Evolutionary conservation across 2,113 vertebrate species (phyloP), one percentile per base, ranked within the genome.

Genomic region (Lanius ludovicianus): DNA sequence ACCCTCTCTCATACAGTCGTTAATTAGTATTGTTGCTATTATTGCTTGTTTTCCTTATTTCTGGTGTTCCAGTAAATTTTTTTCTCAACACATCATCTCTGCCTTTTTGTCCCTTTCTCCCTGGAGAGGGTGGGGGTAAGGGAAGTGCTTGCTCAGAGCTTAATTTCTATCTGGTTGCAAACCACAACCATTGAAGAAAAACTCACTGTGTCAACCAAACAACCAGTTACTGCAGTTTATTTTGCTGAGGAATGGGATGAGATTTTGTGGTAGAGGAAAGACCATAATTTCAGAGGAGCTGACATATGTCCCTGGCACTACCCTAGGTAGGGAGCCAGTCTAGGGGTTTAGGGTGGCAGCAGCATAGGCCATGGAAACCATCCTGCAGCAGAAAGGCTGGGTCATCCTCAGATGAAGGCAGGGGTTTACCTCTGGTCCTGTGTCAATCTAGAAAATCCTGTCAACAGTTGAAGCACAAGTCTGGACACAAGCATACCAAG

Each of bases 151-250:
- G 31, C 31, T 35, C 59, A 62, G 37, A 33, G 14, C 7, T 25
- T 44, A 15, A 76, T 68, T 59, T 59, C 53, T 17, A 50, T 7
- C 25, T 59, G 37, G 21, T 59, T 76, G 31, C 68, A 76, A 86
- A 30, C 21, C 25, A 67, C 83, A 50, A 10, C 35, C 25, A 28
- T 0, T 65, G 55, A 62, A 55, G 39, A 84, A 94, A 76, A 57
- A 46, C 4, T 4, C 10, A 15, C 27, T n/a, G 27, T 47, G n/a
- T 10, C 35, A 90, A 74, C 16, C 3, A 68, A 71, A 3, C 10
- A 83, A 49, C 2, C 21, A 62, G 25, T 9, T 1, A 1, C 15
- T 73, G 37, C 0, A 1, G 23, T 60, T 49, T 53, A 59, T 82
- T 92, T 70, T 42, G 31, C 5, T 52, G 63, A 8, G 28, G 11